Evolutionary conservation across 1,140 invertebrate genomes (phyloP), one percentile per base, ranked within the genome.

Genomic region (Drosophila navojoa): DNA sequence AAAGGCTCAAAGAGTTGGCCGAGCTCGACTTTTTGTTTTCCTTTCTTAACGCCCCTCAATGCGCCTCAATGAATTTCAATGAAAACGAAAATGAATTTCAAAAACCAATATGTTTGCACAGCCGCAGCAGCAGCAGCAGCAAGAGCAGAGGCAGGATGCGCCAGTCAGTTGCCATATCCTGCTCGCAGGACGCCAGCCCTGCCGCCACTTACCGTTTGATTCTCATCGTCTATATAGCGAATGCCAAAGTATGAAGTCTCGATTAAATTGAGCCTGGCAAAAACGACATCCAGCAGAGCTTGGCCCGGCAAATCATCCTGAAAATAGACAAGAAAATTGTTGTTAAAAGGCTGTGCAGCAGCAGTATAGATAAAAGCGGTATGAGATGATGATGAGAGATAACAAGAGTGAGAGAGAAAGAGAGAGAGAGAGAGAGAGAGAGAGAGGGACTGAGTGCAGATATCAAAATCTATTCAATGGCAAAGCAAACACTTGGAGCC

Each of bases 181-280:
- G 55, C 22, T 27, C 32, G 19, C 58, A 15, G 16, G 15, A 13
- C 47, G 42, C 15, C 45, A 13, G 10, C 16, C 35, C 29, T 15
- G 22, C 7, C 42, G 19, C 13, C 60, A 92, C 93, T 95, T 94
- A 97, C 97, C 93, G 97, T 97, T 94, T 98, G 97, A 90, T 96
- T 97, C 71, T 96, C 95, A 76, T 95, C 94, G 91, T 98, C 97
- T 35, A 98, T 93, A 91, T 96, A 98, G 47, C 97, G 95, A 5
- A 98, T 94, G 44, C 97, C 97, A 92, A 98, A 98, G 92, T 98
- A 98, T 63, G 97, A 96, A 22, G 97, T 98, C 93, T 98, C 97
- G 76, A 98, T 93, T 44, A 98, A 94, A 93, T 98, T 98, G 64
- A 98, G 94, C 92, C 98, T 96, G 76, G 96, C 95, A 92, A 97